Evolutionary conservation across 2,797 vertebrate species (phyloP), one percentile per base, ranked within the genome.

Genomic region (Clarias fuscus): DNA sequence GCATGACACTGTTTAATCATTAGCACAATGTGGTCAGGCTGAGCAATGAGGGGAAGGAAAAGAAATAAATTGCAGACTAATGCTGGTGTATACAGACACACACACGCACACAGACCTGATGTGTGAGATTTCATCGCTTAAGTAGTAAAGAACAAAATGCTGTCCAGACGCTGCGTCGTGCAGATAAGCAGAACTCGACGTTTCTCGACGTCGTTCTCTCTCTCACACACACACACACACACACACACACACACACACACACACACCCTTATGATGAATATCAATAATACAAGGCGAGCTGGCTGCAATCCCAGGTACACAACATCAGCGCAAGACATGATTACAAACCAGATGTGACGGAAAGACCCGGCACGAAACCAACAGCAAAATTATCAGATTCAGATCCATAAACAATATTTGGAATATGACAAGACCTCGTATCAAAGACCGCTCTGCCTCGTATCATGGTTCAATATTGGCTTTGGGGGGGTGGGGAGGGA

Each of bases 1-100:
- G 75, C 86, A 88, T 88, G 88, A 90, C 83, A 84, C 62, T 5
- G 82, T 86, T 90, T 90, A 92, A 92, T 92, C 88, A 92, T 92
- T 91, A 91, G 78, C 85, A 71, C 59, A 86, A 84, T 48, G 82
- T 89, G 86, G 87, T 89, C 87, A 86, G 79, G 85, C 65, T 78
- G 48, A 88, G 71, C 70, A 72, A 78, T 87, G 22, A 30, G 82
- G 61, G 81, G 87, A 85, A 82, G 79, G 86, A 90, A 85, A 88
- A 87, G 83, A 82, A 87, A 90, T 81, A 20, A 85, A 85, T 87
- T 84, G 84, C 82, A 72, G 33, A 68, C 27, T 84, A 67, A 85
- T 18, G 58, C 24, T 68, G 20, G 13, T 53, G 76, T 20, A 65
- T 22, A 77, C 40, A 48, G 48, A 11, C 48, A 80, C 83, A 58